Base-by-base conservation (phyloP, 2,888 invertebrate species). In the Autographa gamma region DNA sequence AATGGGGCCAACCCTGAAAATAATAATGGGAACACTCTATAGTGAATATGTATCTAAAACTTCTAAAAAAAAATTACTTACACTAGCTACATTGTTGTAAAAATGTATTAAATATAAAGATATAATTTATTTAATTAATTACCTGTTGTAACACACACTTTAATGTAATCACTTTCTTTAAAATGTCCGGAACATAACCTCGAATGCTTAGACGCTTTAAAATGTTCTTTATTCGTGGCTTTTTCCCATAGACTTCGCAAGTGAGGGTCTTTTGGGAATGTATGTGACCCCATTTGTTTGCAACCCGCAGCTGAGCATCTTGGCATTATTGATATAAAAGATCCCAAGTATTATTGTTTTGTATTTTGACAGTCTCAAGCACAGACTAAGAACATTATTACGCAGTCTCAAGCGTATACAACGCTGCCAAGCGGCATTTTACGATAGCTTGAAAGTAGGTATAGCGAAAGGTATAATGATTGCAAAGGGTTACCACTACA, bases 111-210 rank as follows among this genome's bases (percentile, higher is more conserved):
- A 56, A 4, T 34, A 31, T 25, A 14, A 6, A 54, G 54, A n/a
- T 34, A 19, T 19, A 25, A 31, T 32, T n/a, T 48, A 5, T n/a
- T 11, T 25, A 31, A 60, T 6, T 41, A n/a, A 66, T 32, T 70
- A 76, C 79, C 79, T 69, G 74, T 74, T 16, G 74, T 41, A 34
- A 65, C 31, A 71, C 67, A 59, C 19, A 65, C 54, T 43, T 68
- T 65, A 41, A 65, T 13, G 58, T 80, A 78, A 41, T 80, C 78
- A 61, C 60, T 71, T 13, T 58, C 62, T 34, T 48, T 73, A 60
- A 80, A 80, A 72, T 80, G 80, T 54, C 59, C 60, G 58, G 76
- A 66, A 76, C 80, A 80, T 76, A 80, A 73, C 76, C 78, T 80
- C 64, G 79, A 72, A 71, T 76, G 70, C 48, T 80, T 73, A 14